These are phyloP conservation scores for Ceyx cyanopectus DNA, from an alignment of 2,113 vertebrate species.

Conservation along the genomic window DNA sequence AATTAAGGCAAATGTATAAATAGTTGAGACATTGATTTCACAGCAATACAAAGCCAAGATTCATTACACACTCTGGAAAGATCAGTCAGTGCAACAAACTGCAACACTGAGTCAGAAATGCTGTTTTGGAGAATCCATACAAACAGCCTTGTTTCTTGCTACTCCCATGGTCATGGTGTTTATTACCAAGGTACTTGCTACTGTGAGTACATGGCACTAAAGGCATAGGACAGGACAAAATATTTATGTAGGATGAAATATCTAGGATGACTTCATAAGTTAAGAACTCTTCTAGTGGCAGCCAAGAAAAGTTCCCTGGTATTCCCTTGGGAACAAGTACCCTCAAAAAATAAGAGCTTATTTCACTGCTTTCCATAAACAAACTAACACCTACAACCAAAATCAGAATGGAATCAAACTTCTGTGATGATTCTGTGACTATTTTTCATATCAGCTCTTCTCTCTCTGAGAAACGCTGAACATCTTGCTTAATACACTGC, in stretches of 20 bases:
- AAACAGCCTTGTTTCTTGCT: not conserved
- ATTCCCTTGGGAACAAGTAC: not conserved
- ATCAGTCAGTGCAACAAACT: not conserved
- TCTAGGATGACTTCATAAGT: not conserved
- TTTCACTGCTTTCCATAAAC: not conserved
- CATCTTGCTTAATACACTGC: not conserved
- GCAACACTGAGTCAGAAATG: not conserved
- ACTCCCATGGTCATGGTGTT: not conserved
- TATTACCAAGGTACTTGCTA: not conserved
- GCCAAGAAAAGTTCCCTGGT: not conserved
- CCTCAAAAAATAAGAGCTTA: not conserved
- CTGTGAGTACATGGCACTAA: not conserved
- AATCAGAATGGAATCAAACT: fast-evolving
- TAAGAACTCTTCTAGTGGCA: not conserved
- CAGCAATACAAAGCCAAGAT: not conserved
- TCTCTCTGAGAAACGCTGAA: not conserved
- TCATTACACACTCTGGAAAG: not conserved
- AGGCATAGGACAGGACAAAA: not conserved
- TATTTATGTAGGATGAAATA: not conserved
- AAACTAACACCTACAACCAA: not conserved
- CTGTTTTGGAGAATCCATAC: not conserved
- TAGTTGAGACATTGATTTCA: not conserved
- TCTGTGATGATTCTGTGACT: not conserved
- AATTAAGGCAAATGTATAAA: not conserved
- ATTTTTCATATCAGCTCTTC: not conserved